These are phyloP conservation scores for Thamnaconus septentrionalis DNA, from an alignment of 2,113 vertebrate species.

Conservation along the genomic window DNA sequence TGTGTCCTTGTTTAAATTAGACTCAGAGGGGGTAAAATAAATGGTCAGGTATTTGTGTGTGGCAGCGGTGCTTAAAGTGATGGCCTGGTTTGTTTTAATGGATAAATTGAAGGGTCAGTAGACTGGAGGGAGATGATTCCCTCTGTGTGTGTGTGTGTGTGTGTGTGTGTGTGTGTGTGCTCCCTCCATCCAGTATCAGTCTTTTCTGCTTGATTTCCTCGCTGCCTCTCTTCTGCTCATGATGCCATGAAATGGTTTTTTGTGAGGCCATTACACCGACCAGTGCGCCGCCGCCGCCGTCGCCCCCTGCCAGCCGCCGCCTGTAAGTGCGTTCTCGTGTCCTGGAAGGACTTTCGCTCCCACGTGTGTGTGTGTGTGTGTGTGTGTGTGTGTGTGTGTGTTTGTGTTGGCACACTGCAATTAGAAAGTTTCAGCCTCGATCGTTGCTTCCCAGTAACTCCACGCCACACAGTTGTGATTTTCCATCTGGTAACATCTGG, in stretches of 20 bases:
- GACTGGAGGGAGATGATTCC: conserved; percentile 54
- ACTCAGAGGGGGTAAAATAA: background rate
- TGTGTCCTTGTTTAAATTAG: conserved; percentile 6
- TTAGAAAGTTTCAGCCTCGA: conserved; percentile 17
- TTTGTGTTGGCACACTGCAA: conserved; percentile 27
- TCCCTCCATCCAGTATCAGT: conserved; percentile 54
- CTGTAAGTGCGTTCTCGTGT: conserved; percentile 26
- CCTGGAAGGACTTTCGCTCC: too few relatives aligned
- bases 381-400: background rate
- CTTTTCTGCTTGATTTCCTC: conserved; percentile 74
- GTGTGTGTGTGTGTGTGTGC: conserved; percentile 11
- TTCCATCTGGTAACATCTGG: too few relatives aligned
- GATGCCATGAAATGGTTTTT: conserved; percentile 80
- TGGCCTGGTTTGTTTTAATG: conserved; percentile 55
- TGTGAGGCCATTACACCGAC: conserved; percentile 75
- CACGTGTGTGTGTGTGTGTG: background rate
- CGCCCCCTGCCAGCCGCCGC: conserved; percentile 33
- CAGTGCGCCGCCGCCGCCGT: conserved; percentile 26
- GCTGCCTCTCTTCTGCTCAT: conserved; percentile 72
- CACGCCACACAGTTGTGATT: too few relatives aligned
- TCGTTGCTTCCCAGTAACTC: too few relatives aligned
- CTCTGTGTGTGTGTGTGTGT: conserved; percentile 17
- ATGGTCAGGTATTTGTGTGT: conserved; percentile 4
- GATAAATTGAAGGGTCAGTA: conserved; percentile 62
- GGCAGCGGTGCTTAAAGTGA: conserved; percentile 28